These are phyloP conservation scores for Austrolebias charrua DNA, from an alignment of 2,797 vertebrate species.

Conservation along the genomic window DNA sequence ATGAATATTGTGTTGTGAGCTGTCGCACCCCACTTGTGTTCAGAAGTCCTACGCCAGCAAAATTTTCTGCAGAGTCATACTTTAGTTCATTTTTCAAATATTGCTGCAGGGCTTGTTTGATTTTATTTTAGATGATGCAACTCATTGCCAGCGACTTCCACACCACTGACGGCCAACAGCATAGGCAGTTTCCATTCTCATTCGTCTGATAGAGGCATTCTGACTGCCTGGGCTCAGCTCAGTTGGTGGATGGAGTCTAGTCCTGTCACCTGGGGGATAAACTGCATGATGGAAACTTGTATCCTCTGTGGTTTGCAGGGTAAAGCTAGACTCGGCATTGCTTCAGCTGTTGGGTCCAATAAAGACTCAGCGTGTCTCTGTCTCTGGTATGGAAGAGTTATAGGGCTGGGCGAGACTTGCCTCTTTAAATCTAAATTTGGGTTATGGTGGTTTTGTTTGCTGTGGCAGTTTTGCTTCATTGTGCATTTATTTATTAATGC, in stretches of 20 bases:
- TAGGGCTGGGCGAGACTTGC: constrained; percentile 17
- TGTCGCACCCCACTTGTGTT: constrained; percentile 50
- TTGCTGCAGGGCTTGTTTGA: constrained; percentile 47
- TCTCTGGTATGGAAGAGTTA: constrained; percentile 48
- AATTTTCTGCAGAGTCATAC: constrained; percentile 56
- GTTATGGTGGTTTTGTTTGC: constrained; percentile 14
- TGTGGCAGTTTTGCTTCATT: constrained; percentile 12
- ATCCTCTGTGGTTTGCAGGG: constrained; percentile 48
- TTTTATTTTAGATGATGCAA: constrained; percentile 51
- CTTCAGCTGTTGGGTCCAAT: constrained; percentile 59
- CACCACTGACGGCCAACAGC: constrained; percentile 33
- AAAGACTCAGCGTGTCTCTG: constrained; percentile 31
- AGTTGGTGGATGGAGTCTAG: constrained; percentile 11
- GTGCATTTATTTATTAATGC: constrained; percentile 17
- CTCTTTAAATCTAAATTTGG: constrained; percentile 36
- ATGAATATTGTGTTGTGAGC: constrained; percentile 58
- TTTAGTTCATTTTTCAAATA: constrained; percentile 10
- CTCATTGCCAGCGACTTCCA: constrained; percentile 45
- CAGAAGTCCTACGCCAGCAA: constrained; percentile 49
- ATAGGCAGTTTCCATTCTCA: constrained; percentile 4
- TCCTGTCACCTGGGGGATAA: constrained; percentile 62
- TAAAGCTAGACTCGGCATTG: constrained; percentile 41
- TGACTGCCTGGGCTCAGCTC: constrained; percentile 14
- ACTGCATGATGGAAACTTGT: constrained; percentile 49
- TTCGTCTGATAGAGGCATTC: constrained; percentile 16